Base-by-base conservation (phyloP, 1,140 invertebrate species). In the Holotrichia oblita region DNA sequence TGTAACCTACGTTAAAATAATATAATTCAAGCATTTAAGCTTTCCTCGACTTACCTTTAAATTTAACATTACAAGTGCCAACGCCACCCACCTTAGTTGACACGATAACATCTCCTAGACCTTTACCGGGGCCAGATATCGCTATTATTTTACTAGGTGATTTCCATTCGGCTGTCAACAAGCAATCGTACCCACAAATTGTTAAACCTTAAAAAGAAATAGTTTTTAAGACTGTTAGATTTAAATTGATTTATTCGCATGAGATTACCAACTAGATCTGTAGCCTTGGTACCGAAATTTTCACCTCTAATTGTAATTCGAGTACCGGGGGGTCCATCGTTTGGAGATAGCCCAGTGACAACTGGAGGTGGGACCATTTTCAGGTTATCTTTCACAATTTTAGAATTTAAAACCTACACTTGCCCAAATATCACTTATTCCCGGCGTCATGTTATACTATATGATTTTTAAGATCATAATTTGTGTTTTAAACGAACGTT, bases 81-180 rank as follows among this genome's bases (percentile, higher is more conserved):
- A 92, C 90, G 7, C 98, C 98, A 59, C 98, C 98, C 82, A 92
- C 94, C 77, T 90, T 89, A 0, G 98, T 99, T 0, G 93, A 95
- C 0, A 99, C 93, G 83, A 99, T 96, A 80, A 99, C 97, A 85
- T 99, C 98, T 0, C 98, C 98, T 81, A 94, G 93, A 6, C 97
- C 97, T 88, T 98, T 98, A 6, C 96, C 96, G 14, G 96, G 93
- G 0, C 97, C 97, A 40, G 97, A 97, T 79, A 98, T 91, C 0
- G 97, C 97, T 59, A 99, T 93, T 80, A 99, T 98, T 90, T 99
- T 99, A 83, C 97, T 99, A 17, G 93, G 91, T 0, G 97, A 98
- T 85, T 98, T 97, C 98, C 98, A 99, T 91, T 99, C 98, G 0
- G 97, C 96, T 55, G 97, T 97, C 69, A 99, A 87, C 2, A 98